Percentiles rank a stretch among this genome's conserved stretches.
phyloP scores from a whole-genome alignment of 1,140 invertebrate genomes.

The Antheraea mylitta region DNA sequence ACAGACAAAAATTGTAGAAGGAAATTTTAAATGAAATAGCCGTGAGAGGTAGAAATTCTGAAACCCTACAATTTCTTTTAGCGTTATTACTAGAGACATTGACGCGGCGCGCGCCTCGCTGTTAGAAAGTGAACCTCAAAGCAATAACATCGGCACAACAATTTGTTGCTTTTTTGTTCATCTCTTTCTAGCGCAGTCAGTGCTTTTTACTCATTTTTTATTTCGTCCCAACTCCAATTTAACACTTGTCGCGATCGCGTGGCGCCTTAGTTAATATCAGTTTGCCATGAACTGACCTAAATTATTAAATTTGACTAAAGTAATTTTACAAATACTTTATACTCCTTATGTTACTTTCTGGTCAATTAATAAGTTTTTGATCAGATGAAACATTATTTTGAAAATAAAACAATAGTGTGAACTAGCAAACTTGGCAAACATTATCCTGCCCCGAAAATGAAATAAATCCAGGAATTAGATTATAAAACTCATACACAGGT shows the following conservation, averaged over 20 bases:
- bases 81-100: neutral
- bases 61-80: neutral
- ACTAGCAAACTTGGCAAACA: too few relatives aligned
- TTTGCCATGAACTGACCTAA: constrained; percentile 23
- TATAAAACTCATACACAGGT: too few relatives aligned
- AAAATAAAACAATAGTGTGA: too few relatives aligned
- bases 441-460: too few relatives aligned
- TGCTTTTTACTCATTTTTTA: constrained; percentile 39
- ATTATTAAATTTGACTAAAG: too few relatives aligned
- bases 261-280: constrained; percentile 36
- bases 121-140: constrained; percentile 48
- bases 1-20: too few relatives aligned
- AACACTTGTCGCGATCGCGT: constrained; percentile 62
- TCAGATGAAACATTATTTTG: too few relatives aligned
- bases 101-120: neutral
- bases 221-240: constrained; percentile 49
- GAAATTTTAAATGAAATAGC: too few relatives aligned
- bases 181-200: constrained; percentile 20
- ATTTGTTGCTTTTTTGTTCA: constrained; percentile 24
- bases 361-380: too few relatives aligned
- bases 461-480: too few relatives aligned
- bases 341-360: too few relatives aligned
- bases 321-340: too few relatives aligned
- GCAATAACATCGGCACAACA: constrained; percentile 31
- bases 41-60: neutral